Evolutionary conservation across 2,113 vertebrate species (phyloP).

Genomic region (Choloepus hoffmanni): DNA sequence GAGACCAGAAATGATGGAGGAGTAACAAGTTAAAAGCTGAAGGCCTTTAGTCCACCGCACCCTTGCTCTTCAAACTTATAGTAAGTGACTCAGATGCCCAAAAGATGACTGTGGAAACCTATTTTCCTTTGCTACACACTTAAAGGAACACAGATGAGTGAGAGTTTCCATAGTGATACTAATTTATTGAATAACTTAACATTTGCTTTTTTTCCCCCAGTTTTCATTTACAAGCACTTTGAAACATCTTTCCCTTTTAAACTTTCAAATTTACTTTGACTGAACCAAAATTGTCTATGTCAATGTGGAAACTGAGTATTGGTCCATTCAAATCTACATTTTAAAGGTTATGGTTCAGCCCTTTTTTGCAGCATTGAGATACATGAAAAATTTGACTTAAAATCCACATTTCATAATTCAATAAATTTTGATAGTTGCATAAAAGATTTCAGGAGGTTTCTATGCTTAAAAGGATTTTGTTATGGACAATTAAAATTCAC

Average conservation of each 20-base stretch:
- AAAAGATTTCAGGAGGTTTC: neutral
- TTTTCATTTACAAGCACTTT: slow-evolving; percentile 52
- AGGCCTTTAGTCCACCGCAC: neutral
- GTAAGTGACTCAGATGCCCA: neutral
- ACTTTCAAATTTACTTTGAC: slow-evolving; percentile 57
- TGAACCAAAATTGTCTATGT: neutral
- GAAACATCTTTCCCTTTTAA: slow-evolving; percentile 54
- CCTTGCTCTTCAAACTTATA: accelerated
- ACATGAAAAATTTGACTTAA: neutral
- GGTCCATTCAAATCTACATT: neutral
- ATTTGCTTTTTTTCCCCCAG: slow-evolving; percentile 43
- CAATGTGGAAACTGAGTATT: neutral
- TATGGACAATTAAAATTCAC: neutral
- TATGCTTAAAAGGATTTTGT: neutral
- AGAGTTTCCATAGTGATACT: slow-evolving; percentile 48
- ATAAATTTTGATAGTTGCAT: neutral
- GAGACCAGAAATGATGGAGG: neutral
- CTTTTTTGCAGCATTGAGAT: neutral
- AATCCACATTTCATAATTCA: neutral
- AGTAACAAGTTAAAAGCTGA: neutral
- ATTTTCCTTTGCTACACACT: neutral
- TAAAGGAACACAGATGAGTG: neutral
- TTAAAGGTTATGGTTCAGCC: neutral
- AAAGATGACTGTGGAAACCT: neutral
- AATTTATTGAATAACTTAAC: slow-evolving; percentile 62